These are phyloP conservation scores for Formica selysi DNA, from an alignment of 1,140 invertebrate species.

Conservation along the genomic window DNA sequence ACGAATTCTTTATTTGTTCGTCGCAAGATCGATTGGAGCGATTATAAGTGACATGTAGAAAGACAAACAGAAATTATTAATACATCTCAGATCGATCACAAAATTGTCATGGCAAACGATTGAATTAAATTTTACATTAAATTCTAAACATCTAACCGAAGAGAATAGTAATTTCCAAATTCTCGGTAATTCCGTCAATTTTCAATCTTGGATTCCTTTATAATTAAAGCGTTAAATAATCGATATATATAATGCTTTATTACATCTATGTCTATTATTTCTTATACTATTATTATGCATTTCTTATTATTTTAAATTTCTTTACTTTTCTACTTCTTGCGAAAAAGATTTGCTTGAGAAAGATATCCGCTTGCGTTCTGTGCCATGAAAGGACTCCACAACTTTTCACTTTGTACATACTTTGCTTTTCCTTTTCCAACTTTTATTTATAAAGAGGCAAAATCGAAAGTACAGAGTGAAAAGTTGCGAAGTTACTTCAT, in stretches of 20 bases:
- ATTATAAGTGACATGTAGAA: conserved; percentile 3
- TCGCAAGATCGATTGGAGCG: conserved; percentile 18
- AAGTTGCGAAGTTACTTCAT: conserved; percentile 13
- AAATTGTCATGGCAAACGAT: background rate
- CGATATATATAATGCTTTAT: background rate
- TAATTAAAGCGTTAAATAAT: background rate
- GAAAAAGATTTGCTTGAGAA: too few relatives aligned
- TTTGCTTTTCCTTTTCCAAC: background rate
- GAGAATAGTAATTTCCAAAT: conserved; percentile 7
- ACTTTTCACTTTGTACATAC: conserved; percentile 13
- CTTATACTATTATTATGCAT: background rate
- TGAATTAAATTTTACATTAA: conserved; percentile 37
- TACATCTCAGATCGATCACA: conserved; percentile 33
- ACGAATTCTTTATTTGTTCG: background rate
- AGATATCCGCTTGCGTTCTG: background rate
- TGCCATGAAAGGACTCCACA: background rate
- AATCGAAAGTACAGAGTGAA: conserved; percentile 15
- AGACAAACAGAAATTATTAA: conserved; percentile 40
- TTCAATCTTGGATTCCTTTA: background rate
- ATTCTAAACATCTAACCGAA: conserved; percentile 12
- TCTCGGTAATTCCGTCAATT: background rate
- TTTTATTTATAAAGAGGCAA: conserved; percentile 1
- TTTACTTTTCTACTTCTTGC: background rate
- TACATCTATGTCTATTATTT: background rate
- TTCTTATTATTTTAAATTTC: too few relatives aligned